These are phyloP conservation scores for Psephotus haematonotus DNA, from an alignment of 2,113 vertebrate species.

Conservation along the genomic window DNA sequence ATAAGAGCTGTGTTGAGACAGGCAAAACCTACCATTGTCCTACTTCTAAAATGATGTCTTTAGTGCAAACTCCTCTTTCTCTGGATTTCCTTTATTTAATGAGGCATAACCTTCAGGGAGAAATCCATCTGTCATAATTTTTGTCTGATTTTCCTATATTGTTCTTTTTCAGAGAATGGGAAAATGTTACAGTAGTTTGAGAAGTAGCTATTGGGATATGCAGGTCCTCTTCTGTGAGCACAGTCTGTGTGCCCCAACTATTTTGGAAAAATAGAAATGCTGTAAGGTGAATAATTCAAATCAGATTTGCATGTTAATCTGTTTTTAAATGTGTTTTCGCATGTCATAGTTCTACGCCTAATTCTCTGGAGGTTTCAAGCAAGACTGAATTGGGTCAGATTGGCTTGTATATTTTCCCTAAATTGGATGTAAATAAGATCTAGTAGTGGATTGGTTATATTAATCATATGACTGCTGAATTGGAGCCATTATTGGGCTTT, in stretches of 20 bases:
- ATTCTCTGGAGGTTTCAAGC: slow-evolving; percentile 55
- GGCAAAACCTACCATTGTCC: not conserved
- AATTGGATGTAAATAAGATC: slow-evolving; percentile 44
- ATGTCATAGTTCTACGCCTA: not conserved
- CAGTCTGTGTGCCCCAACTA: not conserved
- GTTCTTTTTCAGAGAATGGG: not conserved
- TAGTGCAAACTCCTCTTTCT: not conserved
- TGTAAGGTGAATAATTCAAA: slow-evolving; percentile 29
- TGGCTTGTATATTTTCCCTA: slow-evolving; percentile 40
- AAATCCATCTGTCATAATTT: not conserved
- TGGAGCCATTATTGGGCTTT: slow-evolving; percentile 1
- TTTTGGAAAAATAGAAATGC: not conserved
- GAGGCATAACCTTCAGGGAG: not conserved
- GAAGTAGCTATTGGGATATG: not conserved
- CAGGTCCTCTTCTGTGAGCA: not conserved
- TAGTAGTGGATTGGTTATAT: slow-evolving; percentile 5
- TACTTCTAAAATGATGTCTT: not conserved
- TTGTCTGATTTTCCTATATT: not conserved
- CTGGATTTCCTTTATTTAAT: not conserved
- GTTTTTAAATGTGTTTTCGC: slow-evolving; percentile 39
- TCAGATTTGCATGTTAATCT: slow-evolving; percentile 51
- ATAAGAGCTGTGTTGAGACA: not conserved
- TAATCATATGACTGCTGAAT: slow-evolving; percentile 23
- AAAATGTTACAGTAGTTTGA: not conserved
- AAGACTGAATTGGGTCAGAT: slow-evolving; percentile 51